These are phyloP conservation scores for Drosophila obscura DNA, from an alignment of 1,140 invertebrate species.

Conservation along the genomic window DNA sequence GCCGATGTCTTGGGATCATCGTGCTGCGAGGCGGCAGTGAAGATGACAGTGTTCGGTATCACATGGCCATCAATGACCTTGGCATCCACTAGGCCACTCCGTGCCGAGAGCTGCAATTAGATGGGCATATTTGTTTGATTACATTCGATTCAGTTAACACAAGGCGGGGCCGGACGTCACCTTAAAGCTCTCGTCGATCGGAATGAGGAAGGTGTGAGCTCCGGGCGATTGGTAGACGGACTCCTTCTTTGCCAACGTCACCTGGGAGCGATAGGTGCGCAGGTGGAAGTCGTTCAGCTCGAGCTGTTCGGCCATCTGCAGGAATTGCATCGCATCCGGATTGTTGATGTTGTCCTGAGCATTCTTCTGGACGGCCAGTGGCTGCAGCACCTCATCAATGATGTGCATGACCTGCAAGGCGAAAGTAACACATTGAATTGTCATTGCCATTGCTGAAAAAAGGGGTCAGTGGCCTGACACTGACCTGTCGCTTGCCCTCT, in stretches of 20 bases:
- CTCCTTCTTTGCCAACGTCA: slow-evolving; percentile 88
- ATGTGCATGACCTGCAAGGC: slow-evolving; percentile 89
- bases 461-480: slow-evolving; percentile 21
- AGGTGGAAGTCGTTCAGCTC: slow-evolving; percentile 88
- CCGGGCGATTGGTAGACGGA: slow-evolving; percentile 90
- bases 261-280: slow-evolving; percentile 90
- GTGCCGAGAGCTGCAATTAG: slow-evolving; percentile 84
- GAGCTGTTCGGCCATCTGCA: slow-evolving; percentile 90
- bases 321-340: slow-evolving; percentile 90
- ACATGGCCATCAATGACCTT: slow-evolving; percentile 96
- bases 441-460: slow-evolving; percentile 1
- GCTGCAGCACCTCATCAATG: slow-evolving; percentile 91
- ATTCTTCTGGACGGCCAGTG: slow-evolving; percentile 86
- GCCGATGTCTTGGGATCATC: slow-evolving; percentile 90
- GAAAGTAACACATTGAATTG: not conserved
- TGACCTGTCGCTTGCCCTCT: slow-evolving; percentile 88
- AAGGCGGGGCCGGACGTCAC: slow-evolving; percentile 83
- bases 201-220: slow-evolving; percentile 93
- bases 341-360: slow-evolving; percentile 88
- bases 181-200: slow-evolving; percentile 94
- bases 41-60: slow-evolving; percentile 93
- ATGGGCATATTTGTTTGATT: not conserved
- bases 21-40: slow-evolving; percentile 91
- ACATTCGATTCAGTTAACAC: not conserved
- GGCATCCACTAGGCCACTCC: slow-evolving; percentile 87